Percentiles rank a stretch among this genome's conserved stretches.
Evolutionary conservation across 2,797 vertebrate genomes (phyloP).

Genomic region (Amblyopsis hoosieri): DNA sequence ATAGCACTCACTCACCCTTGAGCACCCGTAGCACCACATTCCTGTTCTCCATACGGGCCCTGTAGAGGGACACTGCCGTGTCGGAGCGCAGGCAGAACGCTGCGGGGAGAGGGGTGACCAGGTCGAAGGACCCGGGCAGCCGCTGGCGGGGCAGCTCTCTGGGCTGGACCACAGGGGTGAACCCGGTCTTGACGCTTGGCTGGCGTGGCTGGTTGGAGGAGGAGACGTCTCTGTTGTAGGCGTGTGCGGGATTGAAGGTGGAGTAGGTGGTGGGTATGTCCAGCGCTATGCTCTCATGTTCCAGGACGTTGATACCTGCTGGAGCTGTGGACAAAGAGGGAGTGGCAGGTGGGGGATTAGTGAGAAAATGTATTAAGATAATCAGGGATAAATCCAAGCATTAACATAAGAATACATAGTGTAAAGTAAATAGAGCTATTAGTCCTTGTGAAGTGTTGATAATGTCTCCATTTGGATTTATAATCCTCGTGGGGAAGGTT

Average conservation of each 20-base stretch:
- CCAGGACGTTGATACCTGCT: constrained; percentile 73
- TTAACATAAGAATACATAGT: constrained; percentile 2
- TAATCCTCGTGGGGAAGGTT: too few relatives aligned
- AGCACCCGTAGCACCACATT: constrained; percentile 80
- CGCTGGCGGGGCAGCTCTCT: constrained; percentile 76
- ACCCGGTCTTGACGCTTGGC: constrained; percentile 24
- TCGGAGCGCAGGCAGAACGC: constrained; percentile 71
- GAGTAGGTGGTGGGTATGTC: constrained; percentile 70
- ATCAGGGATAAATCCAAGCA: constrained; percentile 3
- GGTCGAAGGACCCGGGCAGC: constrained; percentile 79
- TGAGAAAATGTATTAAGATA: not conserved
- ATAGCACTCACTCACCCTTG: constrained; percentile 63
- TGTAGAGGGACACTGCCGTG: constrained; percentile 69
- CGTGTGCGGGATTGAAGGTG: constrained; percentile 61
- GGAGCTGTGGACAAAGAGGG: constrained; percentile 65
- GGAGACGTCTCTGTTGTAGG: constrained; percentile 37
- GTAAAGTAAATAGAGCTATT: not conserved
- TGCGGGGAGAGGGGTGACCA: constrained; percentile 66
- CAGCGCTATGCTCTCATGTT: constrained; percentile 80
- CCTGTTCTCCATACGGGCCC: constrained; percentile 81
- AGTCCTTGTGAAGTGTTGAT: not conserved
- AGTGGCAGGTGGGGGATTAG: not conserved
- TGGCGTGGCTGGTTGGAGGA: not conserved
- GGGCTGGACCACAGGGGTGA: constrained; percentile 55
- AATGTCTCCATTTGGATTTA: not conserved